Conservation (phyloP, 1,140 invertebrate species). For the Leptoteleia sp. region DNA sequence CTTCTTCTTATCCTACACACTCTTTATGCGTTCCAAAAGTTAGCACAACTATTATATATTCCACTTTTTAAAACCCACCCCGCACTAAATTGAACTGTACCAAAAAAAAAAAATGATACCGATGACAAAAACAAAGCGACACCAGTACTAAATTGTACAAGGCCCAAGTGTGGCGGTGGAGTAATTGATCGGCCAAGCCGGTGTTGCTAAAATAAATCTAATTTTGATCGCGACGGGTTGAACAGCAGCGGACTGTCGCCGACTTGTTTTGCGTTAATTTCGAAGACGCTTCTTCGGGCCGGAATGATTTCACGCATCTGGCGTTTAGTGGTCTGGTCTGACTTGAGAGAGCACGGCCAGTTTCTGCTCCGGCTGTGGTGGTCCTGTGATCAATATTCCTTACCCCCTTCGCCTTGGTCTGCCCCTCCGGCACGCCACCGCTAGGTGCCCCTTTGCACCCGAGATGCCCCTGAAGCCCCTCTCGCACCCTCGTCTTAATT, state of each 20-base stretch:
- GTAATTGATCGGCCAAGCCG: too few relatives aligned
- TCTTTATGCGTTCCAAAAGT: too few relatives aligned
- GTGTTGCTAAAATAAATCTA: conserved; percentile 23
- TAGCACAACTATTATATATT: too few relatives aligned
- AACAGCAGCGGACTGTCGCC: conserved; percentile 48
- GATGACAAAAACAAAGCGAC: too few relatives aligned
- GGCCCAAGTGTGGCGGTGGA: too few relatives aligned
- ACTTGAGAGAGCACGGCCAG: conserved; percentile 72
- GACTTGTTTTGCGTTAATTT: conserved; percentile 72
- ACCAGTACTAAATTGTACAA: too few relatives aligned
- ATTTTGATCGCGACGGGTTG: conserved; percentile 19
- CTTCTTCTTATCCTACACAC: too few relatives aligned
- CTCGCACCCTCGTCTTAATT: conserved; percentile 84
- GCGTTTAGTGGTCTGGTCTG: conserved; percentile 78
- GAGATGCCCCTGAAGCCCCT: too few relatives aligned
- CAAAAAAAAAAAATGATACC: too few relatives aligned
- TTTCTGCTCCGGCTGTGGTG: conserved; percentile 71
- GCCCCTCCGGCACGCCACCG: conserved; percentile 70
- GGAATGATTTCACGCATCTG: conserved; percentile 80
- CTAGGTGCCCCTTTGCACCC: too few relatives aligned
- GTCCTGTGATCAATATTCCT: conserved; percentile 82
- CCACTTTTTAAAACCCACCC: too few relatives aligned
- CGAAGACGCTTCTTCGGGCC: conserved; percentile 72
- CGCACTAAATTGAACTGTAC: too few relatives aligned
- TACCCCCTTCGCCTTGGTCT: conserved; percentile 80